Conservation (phyloP, 2,888 invertebrate species). For the Ecliptopera silaceata region DNA sequence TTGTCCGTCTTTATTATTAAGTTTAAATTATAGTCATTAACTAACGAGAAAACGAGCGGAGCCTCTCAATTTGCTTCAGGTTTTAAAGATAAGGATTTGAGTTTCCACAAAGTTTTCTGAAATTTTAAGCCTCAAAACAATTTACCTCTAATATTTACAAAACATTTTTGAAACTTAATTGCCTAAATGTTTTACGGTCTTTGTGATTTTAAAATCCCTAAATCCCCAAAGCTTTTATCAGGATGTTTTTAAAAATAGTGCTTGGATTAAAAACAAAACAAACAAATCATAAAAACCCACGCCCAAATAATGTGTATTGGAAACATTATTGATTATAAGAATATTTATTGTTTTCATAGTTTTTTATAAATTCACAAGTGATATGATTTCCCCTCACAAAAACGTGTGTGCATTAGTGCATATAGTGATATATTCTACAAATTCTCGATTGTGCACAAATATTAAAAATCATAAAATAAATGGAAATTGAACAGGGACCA, state of each 20-base stretch:
- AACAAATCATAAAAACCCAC: background rate
- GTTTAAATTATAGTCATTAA: slow-evolving; percentile 78
- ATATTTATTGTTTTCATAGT: no score
- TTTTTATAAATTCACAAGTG: no score
- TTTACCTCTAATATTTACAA: slow-evolving; percentile 27
- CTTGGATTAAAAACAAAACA: background rate
- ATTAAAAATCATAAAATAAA: no score
- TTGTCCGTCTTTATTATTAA: slow-evolving; percentile 78
- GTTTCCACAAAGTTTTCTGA: slow-evolving; percentile 54
- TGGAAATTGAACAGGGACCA: no score
- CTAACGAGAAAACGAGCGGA: slow-evolving; percentile 67
- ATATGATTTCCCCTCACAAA: no score
- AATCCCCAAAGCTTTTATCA: slow-evolving; percentile 14
- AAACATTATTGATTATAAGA: no score
- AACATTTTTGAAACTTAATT: slow-evolving; percentile 24
- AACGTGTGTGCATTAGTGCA: no score
- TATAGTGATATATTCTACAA: no score
- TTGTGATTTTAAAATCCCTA: slow-evolving; percentile 24
- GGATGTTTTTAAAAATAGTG: slow-evolving; percentile 4
- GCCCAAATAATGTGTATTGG: no score
- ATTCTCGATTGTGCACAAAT: no score
- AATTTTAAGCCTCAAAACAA: slow-evolving; percentile 42
- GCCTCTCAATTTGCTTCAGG: slow-evolving; percentile 61
- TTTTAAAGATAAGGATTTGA: slow-evolving; percentile 59
- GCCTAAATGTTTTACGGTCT: slow-evolving; percentile 20